These are phyloP conservation scores for Trochalopteron elliotii DNA, from an alignment of 2,113 vertebrate genomes.

Conservation along the genomic window DNA sequence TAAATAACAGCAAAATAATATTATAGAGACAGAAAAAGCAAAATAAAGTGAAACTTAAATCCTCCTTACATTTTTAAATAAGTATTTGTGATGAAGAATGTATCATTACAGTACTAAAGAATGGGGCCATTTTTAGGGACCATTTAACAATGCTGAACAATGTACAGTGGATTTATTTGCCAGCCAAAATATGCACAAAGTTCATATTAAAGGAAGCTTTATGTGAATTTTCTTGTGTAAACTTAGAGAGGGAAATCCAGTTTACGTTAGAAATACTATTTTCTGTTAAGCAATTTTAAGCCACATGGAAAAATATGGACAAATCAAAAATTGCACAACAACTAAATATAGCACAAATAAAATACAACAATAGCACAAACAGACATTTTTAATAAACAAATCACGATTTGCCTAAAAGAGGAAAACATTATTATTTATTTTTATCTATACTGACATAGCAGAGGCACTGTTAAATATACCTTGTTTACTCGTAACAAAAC, in stretches of 20 bases:
- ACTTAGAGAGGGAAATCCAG: background rate
- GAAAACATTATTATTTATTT: background rate
- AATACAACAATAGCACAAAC: background rate
- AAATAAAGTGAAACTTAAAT: constrained; percentile 41
- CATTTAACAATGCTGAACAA: background rate
- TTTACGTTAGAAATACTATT: background rate
- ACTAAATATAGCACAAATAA: background rate
- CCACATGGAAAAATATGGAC: background rate
- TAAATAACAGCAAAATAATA: constrained; percentile 42
- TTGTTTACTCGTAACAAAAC: background rate
- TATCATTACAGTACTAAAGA: background rate
- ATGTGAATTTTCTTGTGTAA: background rate
- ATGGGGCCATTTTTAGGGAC: background rate
- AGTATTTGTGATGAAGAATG: background rate
- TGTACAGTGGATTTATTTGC: background rate
- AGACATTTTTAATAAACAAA: background rate
- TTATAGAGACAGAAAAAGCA: constrained; percentile 48
- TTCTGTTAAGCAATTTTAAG: background rate
- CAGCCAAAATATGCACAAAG: background rate
- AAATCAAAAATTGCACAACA: background rate
- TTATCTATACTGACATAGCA: background rate
- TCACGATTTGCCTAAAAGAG: background rate
- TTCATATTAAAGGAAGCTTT: background rate
- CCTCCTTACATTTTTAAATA: background rate
- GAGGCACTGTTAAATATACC: background rate